Percentiles rank a stretch among this genome's conserved stretches.
Conservation (phyloP, 1,140 invertebrate species). For the Drosophila oshimai region DNA sequence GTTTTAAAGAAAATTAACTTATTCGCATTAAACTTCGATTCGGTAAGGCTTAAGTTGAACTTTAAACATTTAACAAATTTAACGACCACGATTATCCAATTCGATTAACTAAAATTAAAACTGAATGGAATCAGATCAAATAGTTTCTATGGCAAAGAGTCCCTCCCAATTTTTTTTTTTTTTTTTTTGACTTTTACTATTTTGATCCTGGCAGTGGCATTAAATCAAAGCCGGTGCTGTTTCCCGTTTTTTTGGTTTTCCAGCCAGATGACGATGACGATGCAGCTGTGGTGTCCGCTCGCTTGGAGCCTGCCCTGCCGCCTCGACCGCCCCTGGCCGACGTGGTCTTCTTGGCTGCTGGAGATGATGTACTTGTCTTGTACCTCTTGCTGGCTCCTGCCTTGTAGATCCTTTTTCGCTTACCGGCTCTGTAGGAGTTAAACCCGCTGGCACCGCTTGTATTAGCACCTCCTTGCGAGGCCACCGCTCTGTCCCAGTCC, state of each 20-base stretch:
- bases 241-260: constrained; percentile 68
- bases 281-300: constrained; percentile 18
- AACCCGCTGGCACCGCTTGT: constrained; percentile 5
- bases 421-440: constrained; percentile 39
- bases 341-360: constrained; percentile 31
- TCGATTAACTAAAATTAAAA: not conserved
- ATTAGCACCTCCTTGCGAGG: constrained; percentile 39
- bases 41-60: no score
- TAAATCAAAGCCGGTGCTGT: constrained; percentile 59
- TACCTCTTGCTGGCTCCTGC: constrained; percentile 37
- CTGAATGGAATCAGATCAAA: not conserved
- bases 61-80: no score
- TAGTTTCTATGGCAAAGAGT: not conserved
- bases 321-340: constrained; percentile 19
- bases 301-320: constrained; percentile 19
- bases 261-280: constrained; percentile 37
- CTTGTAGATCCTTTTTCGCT: constrained; percentile 57
- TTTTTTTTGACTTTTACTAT: constrained; percentile 13
- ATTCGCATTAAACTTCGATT: no score
- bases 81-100: no score
- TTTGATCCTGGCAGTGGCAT: constrained; percentile 74
- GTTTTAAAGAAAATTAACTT: no score
- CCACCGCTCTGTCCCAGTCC: constrained; percentile 51
- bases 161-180: no score
- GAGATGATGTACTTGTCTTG: constrained; percentile 22